A percentile compares a stretch with the other conserved stretches of the same genome.
These are phyloP conservation scores for Grallaria varia DNA, from an alignment of 2,113 vertebrate genomes.

Conservation along the genomic window DNA sequence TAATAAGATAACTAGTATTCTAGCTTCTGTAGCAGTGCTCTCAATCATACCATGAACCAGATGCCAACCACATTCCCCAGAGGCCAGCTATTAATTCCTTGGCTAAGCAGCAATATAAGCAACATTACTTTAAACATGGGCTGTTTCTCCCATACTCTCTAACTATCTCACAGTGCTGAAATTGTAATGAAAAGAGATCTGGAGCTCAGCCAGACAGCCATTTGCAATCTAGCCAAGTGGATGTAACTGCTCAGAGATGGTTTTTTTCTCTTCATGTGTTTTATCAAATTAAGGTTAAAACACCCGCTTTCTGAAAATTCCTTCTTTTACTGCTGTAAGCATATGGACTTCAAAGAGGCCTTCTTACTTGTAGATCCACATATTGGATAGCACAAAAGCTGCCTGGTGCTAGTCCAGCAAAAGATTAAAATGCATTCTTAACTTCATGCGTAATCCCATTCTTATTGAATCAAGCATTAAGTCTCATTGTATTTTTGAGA, in stretches of 20 bases:
- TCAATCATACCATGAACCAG: neutral
- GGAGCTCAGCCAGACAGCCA: neutral
- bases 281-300: conserved; percentile 12
- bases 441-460: neutral
- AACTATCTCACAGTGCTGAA: neutral
- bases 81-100: conserved; percentile 16
- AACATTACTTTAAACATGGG: neutral
- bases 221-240: conserved; percentile 3
- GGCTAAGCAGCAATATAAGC: conserved; percentile 35
- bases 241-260: neutral
- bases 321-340: neutral
- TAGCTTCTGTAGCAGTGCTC: neutral
- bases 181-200: neutral
- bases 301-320: neutral
- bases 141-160: neutral
- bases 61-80: neutral
- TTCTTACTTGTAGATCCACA: neutral
- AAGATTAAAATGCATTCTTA: neutral
- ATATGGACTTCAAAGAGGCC: neutral
- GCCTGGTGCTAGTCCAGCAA: neutral
- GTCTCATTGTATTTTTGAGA: neutral
- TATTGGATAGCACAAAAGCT: neutral
- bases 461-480: neutral
- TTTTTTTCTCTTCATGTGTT: neutral
- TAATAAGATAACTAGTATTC: neutral